These are phyloP conservation scores for Acleris cristana DNA, from an alignment of 2,888 invertebrate genomes.

Conservation along the genomic window DNA sequence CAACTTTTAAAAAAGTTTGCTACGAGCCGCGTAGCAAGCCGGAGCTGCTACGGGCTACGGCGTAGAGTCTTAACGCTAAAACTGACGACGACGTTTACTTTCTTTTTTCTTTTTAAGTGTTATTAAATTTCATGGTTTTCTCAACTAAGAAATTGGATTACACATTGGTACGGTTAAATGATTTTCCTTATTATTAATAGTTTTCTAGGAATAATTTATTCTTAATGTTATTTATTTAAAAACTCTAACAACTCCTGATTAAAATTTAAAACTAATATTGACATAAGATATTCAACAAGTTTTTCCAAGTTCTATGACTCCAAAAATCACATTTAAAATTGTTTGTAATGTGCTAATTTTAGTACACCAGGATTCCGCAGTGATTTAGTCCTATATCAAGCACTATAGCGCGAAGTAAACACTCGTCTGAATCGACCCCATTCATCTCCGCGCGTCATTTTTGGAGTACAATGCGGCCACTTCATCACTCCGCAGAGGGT, in stretches of 20 bases:
- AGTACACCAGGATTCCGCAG: background rate
- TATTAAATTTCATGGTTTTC: conserved; percentile 6
- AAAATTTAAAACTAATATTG: too few relatives aligned
- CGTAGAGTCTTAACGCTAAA: conserved; percentile 17
- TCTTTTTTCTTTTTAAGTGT: conserved; percentile 12
- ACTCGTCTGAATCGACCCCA: background rate
- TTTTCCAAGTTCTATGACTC: too few relatives aligned
- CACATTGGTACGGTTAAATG: background rate
- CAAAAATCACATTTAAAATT: background rate
- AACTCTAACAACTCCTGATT: too few relatives aligned
- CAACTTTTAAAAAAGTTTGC: background rate
- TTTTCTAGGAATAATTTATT: too few relatives aligned
- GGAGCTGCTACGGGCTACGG: conserved; percentile 13
- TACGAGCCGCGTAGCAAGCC: conserved; percentile 11
- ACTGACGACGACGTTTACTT: conserved; percentile 6
- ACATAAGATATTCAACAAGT: too few relatives aligned
- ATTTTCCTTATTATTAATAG: too few relatives aligned
- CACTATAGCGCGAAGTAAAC: background rate
- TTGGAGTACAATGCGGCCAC: conserved; percentile 5
- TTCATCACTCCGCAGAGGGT: background rate
- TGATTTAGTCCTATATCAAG: background rate
- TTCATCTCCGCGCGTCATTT: conserved; percentile 7
- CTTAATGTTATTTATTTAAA: too few relatives aligned
- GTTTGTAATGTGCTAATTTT: background rate
- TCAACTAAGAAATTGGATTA: background rate